Evolutionary conservation across 2,888 invertebrate genomes (phyloP).

Genomic region (Liopterus haemorrhoidalis): DNA sequence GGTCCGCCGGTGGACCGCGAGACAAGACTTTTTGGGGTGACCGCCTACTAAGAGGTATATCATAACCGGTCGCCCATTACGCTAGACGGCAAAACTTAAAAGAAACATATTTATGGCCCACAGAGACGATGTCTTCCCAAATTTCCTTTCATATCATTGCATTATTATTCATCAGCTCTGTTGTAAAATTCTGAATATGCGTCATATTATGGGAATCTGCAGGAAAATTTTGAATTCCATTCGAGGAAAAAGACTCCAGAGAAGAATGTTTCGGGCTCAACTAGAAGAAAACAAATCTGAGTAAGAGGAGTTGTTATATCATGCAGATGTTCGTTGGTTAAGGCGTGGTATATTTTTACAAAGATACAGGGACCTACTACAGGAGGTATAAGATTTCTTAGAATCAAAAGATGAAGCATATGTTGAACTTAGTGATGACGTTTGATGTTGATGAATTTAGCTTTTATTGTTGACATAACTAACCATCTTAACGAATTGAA

Average conservation of each 20-base stretch:
- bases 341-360: conserved; percentile 3
- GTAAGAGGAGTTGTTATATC: not conserved
- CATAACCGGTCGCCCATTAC: no score
- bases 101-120: no score
- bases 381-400: conserved; percentile 1
- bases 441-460: conserved; percentile 5
- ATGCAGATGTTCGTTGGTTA: conserved; percentile 7
- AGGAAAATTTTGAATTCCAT: not conserved
- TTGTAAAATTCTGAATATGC: conserved; percentile 2
- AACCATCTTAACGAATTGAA: conserved; percentile 5
- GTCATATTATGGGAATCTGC: conserved; percentile 2
- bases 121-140: no score
- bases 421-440: conserved; percentile 5
- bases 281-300: conserved; percentile 5
- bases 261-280: conserved; percentile 5
- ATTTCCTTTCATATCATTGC: no score
- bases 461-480: not conserved
- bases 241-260: not conserved
- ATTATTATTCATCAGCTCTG: no score
- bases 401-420: not conserved
- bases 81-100: no score
- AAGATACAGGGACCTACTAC: conserved; percentile 6
- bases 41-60: no score
- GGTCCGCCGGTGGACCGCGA: no score
- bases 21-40: no score